A percentile compares a stretch with the other conserved stretches of the same genome.
Conservation (phyloP, 2,888 invertebrate species). For the Drosophila tanythrix region DNA sequence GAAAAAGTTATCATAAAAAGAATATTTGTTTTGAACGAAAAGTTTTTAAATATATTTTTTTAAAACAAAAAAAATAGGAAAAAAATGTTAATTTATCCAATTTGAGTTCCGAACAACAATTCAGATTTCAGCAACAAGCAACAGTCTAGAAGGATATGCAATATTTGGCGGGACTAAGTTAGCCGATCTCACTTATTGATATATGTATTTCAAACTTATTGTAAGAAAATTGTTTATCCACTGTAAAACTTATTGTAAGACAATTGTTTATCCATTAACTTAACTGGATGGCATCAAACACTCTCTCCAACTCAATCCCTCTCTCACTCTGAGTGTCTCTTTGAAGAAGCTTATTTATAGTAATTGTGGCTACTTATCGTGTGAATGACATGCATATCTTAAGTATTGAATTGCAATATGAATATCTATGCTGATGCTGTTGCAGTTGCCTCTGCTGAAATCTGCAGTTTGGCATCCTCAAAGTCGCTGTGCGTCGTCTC, state of each 20-base stretch:
- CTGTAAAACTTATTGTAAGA: background rate
- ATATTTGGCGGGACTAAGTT: too few relatives aligned
- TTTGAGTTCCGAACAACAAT: background rate
- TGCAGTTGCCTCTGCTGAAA: constrained; percentile 7
- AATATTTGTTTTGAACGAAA: background rate
- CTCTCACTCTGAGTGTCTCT: background rate
- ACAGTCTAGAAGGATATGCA: too few relatives aligned
- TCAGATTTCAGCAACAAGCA: too few relatives aligned
- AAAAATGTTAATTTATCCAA: background rate
- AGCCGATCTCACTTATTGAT: background rate
- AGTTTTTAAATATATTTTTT: background rate
- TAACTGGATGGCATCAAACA: background rate
- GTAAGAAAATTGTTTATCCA: too few relatives aligned
- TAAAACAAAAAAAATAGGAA: background rate
- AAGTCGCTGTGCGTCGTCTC: constrained; percentile 34
- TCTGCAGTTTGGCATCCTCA: constrained; percentile 52
- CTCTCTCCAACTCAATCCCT: background rate
- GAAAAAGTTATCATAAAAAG: background rate
- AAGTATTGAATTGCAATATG: constrained; percentile 6
- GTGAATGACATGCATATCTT: background rate
- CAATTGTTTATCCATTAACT: background rate
- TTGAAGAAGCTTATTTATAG: constrained; percentile 3
- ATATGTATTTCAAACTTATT: background rate
- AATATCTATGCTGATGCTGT: background rate
- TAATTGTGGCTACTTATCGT: constrained; percentile 7